Percentiles rank a stretch among this genome's conserved stretches.
phyloP scores from a whole-genome alignment of 2,888 invertebrate genomes.

The Luperina nickerlii region DNA sequence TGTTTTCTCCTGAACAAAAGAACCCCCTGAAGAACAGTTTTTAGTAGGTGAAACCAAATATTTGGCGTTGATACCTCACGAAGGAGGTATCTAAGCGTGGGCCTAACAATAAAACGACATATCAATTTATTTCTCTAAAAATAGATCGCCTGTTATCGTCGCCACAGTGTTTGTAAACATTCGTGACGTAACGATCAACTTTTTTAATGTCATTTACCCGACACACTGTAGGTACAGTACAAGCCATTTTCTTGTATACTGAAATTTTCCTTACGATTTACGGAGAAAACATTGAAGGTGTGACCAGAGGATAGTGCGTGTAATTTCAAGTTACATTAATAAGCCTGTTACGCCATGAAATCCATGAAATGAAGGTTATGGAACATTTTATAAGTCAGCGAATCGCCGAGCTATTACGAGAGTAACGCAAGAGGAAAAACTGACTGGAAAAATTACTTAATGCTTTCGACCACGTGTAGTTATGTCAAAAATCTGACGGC shows the following conservation, averaged over 20 bases:
- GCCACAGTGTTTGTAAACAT: slow-evolving; percentile 64
- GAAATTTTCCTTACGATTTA: slow-evolving; percentile 21
- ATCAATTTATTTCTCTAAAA: slow-evolving; percentile 58
- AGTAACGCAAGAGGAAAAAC: slow-evolving; percentile 30
- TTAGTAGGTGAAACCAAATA: slow-evolving; percentile 22
- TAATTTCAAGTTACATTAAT: slow-evolving; percentile 55
- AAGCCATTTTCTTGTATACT: slow-evolving; percentile 16
- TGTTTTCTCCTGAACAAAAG: not conserved
- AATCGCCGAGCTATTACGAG: slow-evolving; percentile 17
- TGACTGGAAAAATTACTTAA: not conserved
- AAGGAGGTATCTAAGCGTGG: slow-evolving; percentile 22
- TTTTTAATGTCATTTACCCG: slow-evolving; percentile 49
- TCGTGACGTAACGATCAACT: slow-evolving; percentile 53
- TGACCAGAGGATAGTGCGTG: slow-evolving; percentile 27
- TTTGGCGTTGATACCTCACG: slow-evolving; percentile 23
- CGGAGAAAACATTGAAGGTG: slow-evolving; percentile 29
- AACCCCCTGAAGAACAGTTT: not conserved
- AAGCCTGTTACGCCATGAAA: slow-evolving; percentile 47
- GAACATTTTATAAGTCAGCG: slow-evolving; percentile 38
- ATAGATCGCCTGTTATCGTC: slow-evolving; percentile 59
- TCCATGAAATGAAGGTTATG: slow-evolving; percentile 35
- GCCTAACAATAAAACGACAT: slow-evolving; percentile 47
- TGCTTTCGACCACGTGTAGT: slow-evolving; percentile 28
- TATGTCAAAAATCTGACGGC: slow-evolving; percentile 9
- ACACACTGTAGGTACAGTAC: not conserved